Percentiles rank a stretch among this genome's conserved stretches.
These are phyloP conservation scores for Agrochola macilenta DNA, from an alignment of 2,888 invertebrate species.

Conservation along the genomic window DNA sequence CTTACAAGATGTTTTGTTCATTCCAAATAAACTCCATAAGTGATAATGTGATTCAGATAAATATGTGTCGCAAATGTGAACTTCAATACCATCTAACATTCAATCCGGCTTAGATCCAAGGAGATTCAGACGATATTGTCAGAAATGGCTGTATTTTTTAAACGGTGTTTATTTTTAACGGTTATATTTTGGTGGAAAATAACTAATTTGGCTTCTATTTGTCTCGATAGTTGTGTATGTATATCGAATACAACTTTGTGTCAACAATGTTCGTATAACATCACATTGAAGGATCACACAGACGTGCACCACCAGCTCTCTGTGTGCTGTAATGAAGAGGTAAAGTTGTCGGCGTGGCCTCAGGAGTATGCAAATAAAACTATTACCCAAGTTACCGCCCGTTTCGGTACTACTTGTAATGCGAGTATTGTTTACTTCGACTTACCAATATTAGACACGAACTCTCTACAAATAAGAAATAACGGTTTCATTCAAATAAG, in stretches of 20 bases:
- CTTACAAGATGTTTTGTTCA: constrained; percentile 81
- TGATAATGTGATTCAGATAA: constrained; percentile 77
- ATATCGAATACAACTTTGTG: constrained; percentile 75
- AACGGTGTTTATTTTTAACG: constrained; percentile 81
- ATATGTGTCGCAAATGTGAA: constrained; percentile 77
- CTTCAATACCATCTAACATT: constrained; percentile 80
- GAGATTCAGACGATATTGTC: constrained; percentile 62
- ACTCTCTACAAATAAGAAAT: constrained; percentile 80
- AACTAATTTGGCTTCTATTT: constrained; percentile 78
- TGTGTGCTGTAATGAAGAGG: constrained; percentile 80
- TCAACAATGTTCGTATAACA: constrained; percentile 82
- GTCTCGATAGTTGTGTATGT: constrained; percentile 79
- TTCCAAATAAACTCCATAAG: constrained; percentile 73
- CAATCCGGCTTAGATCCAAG: constrained; percentile 81
- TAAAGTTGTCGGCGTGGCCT: constrained; percentile 71
- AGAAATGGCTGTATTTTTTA: constrained; percentile 84
- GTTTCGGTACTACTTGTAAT: constrained; percentile 78
- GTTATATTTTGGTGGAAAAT: constrained; percentile 82
- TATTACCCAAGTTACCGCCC: constrained; percentile 76
- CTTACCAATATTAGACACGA: constrained; percentile 78
- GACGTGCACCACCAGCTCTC: constrained; percentile 73
- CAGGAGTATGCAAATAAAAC: constrained; percentile 81
- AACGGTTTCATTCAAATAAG: constrained; percentile 79
- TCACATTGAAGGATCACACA: constrained; percentile 79
- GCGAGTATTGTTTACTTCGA: constrained; percentile 76